phyloP scores from a whole-genome alignment of 2,888 invertebrate genomes.

The Hydropsyche betteni region DNA sequence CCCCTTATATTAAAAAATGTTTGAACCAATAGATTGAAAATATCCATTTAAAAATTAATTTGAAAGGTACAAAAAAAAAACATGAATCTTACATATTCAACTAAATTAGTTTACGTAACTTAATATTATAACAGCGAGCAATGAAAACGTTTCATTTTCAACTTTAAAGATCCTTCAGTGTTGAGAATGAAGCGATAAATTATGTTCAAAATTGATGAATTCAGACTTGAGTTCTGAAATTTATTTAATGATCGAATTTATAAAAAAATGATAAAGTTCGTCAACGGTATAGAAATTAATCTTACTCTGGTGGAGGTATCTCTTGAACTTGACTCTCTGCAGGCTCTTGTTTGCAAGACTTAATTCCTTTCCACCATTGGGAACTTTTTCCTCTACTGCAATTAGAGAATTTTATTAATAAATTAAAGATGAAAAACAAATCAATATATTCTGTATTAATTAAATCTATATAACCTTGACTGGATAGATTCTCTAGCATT shows the following conservation, averaged over 20 bases:
- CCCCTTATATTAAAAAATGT: too few species aligned
- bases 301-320: conserved; percentile 12
- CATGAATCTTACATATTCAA: too few species aligned
- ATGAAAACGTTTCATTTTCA: too few species aligned
- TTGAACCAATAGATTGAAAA: too few species aligned
- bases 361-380: neutral
- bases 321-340: neutral
- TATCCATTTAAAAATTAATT: too few species aligned
- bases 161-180: too few species aligned
- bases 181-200: neutral
- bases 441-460: neutral
- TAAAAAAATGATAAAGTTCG: too few species aligned
- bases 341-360: neutral
- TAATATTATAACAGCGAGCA: too few species aligned
- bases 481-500: conserved; percentile 32
- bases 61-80: too few species aligned
- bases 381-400: neutral
- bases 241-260: neutral
- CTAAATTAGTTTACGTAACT: too few species aligned
- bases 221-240: conserved; percentile 14
- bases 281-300: neutral
- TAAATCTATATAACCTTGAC: conserved; percentile 30
- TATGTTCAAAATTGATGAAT: neutral
- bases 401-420: neutral
- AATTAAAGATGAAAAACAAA: neutral